A percentile compares a stretch with the other conserved stretches of the same genome.
These are phyloP conservation scores for Anorthoa munda DNA, from an alignment of 2,888 invertebrate species.

Conservation along the genomic window DNA sequence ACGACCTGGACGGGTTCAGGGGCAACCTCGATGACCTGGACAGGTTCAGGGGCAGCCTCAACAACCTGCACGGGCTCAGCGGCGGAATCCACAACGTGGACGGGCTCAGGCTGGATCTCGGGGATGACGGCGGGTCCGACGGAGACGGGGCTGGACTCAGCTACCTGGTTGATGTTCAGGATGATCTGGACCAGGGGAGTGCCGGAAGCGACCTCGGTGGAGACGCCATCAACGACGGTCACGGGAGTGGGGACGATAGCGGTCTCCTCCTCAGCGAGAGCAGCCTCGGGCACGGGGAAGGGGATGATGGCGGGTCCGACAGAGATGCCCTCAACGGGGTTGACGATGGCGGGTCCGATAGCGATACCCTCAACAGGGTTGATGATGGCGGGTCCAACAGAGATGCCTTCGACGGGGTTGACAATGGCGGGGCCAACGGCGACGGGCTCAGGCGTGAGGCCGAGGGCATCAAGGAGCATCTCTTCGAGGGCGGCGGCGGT, in stretches of 20 bases:
- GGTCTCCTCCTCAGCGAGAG: background rate
- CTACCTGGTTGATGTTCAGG: constrained; percentile 68
- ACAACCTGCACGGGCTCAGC: constrained; percentile 44
- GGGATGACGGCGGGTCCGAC: constrained; percentile 43
- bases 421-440: constrained; percentile 55
- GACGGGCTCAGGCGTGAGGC: constrained; percentile 30
- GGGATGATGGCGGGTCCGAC: constrained; percentile 54
- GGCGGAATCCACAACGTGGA: constrained; percentile 29
- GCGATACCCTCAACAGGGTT: constrained; percentile 50
- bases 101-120: constrained; percentile 43
- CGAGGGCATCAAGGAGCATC: constrained; percentile 56
- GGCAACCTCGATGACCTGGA: constrained; percentile 41
- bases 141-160: constrained; percentile 32
- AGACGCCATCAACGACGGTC: constrained; percentile 13
- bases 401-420: constrained; percentile 49
- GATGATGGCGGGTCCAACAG: constrained; percentile 58
- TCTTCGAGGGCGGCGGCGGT: constrained; percentile 72
- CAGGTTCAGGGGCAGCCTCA: constrained; percentile 7
- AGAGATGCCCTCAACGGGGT: constrained; percentile 44
- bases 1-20: too few species aligned
- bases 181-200: constrained; percentile 72
- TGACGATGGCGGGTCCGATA: constrained; percentile 56
- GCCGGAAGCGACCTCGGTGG: constrained; percentile 40
- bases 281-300: too few species aligned
- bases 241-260: constrained; percentile 29